Percentiles rank a stretch among this genome's conserved stretches.
These are phyloP conservation scores for Scolopax mira DNA, from an alignment of 2,113 vertebrate species.

Conservation along the genomic window DNA sequence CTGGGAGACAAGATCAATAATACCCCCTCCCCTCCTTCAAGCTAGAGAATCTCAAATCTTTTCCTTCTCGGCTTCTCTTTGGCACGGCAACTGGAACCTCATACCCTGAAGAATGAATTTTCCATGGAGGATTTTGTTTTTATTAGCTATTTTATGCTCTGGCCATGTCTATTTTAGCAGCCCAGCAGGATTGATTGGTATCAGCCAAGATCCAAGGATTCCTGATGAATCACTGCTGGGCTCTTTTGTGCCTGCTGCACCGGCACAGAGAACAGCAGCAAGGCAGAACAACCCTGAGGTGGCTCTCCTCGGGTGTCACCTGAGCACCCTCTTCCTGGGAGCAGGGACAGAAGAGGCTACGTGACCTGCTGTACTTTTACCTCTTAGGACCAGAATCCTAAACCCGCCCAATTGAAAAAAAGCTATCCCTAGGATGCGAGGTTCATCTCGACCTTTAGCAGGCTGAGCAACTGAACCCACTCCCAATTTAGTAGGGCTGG, in stretches of 20 bases:
- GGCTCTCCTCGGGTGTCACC: conserved; percentile 14
- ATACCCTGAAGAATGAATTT: conserved; percentile 61
- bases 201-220: conserved; percentile 60
- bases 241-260: not conserved
- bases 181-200: conserved; percentile 64
- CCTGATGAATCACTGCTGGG: conserved; percentile 63
- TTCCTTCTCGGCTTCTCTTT: conserved; percentile 19
- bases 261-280: not conserved
- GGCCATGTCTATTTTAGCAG: conserved; percentile 64
- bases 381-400: not conserved
- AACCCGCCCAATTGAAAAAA: not conserved
- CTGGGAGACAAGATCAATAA: conserved; percentile 42
- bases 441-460: not conserved
- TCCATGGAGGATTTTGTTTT: conserved; percentile 56
- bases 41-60: conserved; percentile 27
- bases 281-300: not conserved
- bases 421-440: not conserved
- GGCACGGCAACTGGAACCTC: conserved; percentile 26
- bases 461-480: not conserved
- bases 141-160: conserved; percentile 68
- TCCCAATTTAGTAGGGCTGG: not conserved
- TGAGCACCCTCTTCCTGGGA: not conserved
- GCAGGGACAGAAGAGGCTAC: not conserved
- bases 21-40: not conserved
- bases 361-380: not conserved